Conservation (phyloP, 2,113 vertebrate genomes). For the Empidonax alnorum region DNA sequence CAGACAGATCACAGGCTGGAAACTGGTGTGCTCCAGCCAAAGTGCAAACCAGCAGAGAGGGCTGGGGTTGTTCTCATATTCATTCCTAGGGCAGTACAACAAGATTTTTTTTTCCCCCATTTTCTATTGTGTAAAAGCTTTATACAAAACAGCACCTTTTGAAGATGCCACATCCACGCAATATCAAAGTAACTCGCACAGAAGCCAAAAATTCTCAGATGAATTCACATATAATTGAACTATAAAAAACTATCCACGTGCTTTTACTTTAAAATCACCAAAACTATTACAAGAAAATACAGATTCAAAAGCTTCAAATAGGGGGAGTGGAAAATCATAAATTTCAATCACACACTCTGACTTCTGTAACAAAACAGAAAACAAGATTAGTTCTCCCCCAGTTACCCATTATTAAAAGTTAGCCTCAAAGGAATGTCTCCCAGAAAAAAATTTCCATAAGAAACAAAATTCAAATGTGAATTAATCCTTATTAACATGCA, state of each 20-base stretch:
- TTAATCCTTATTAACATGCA: not conserved
- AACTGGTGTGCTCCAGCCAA: not conserved
- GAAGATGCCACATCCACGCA: not conserved
- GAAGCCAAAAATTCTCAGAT: not conserved
- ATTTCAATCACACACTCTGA: not conserved
- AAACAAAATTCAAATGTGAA: not conserved
- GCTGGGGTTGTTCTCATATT: not conserved
- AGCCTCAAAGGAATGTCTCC: not conserved
- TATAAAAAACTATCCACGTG: not conserved
- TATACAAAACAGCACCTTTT: not conserved
- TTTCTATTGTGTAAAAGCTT: not conserved
- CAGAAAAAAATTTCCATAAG: not conserved
- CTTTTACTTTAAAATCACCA: not conserved
- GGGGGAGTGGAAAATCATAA: not conserved
- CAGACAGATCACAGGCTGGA: not conserved
- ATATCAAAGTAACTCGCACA: not conserved
- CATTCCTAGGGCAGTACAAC: not conserved
- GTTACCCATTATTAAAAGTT: not conserved
- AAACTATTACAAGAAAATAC: not conserved
- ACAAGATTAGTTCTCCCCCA: not conserved
- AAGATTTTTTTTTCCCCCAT: not conserved
- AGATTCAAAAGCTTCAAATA: not conserved
- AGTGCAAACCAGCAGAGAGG: not conserved
- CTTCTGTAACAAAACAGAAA: not conserved
- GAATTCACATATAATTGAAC: not conserved